Conservation (phyloP, 2,113 vertebrate species). For the Aythya baeri region DNA sequence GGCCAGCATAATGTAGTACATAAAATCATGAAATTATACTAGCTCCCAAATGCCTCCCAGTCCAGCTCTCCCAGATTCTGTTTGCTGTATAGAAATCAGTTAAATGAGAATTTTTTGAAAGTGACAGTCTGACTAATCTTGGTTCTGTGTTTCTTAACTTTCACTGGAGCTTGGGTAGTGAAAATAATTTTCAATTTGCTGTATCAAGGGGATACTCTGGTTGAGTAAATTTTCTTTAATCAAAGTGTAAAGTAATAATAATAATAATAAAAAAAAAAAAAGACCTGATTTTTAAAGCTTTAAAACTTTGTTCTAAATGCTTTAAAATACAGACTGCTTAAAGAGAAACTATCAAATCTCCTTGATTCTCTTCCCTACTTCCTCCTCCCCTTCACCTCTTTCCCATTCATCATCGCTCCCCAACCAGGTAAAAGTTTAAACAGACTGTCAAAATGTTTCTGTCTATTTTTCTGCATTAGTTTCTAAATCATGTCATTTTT, state of each 20-base stretch:
- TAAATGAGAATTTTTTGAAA: background rate
- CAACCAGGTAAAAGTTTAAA: constrained; percentile 8
- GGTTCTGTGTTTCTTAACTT: background rate
- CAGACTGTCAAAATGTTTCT: background rate
- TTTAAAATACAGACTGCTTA: constrained; percentile 2
- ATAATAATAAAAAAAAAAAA: background rate
- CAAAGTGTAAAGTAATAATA: background rate
- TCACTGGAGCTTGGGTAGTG: background rate
- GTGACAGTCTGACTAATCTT: background rate
- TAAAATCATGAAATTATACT: background rate
- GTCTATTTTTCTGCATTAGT: background rate
- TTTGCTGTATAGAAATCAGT: background rate
- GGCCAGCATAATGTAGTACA: background rate
- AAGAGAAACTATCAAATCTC: background rate
- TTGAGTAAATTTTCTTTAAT: background rate
- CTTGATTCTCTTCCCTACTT: background rate
- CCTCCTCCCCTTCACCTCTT: background rate
- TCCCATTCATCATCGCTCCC: background rate
- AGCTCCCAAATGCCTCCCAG: background rate
- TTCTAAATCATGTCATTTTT: constrained; percentile 6
- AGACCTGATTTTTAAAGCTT: background rate
- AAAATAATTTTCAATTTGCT: background rate
- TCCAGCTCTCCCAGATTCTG: background rate
- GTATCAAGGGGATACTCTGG: background rate
- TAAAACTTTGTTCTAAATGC: background rate